Percentiles rank a stretch among this genome's conserved stretches.
phyloP scores from a whole-genome alignment of 2,797 vertebrate genomes.

The Salarias fasciatus region DNA sequence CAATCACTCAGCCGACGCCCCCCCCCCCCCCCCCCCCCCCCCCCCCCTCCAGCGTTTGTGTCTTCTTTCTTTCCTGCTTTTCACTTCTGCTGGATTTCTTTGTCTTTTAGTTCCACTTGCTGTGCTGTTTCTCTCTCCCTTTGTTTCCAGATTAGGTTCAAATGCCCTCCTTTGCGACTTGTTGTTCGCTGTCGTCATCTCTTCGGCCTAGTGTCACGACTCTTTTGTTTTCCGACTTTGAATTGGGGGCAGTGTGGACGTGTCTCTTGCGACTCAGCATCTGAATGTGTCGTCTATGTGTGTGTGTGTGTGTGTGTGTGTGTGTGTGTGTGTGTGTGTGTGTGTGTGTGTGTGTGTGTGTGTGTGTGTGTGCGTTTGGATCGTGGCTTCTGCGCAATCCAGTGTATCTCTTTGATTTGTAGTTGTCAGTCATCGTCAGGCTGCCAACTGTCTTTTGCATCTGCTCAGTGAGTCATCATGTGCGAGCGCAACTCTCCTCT shows the following conservation, averaged over 20 bases:
- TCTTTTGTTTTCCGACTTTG: constrained; percentile 43
- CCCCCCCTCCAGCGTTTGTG: background rate
- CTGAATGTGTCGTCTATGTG: constrained; percentile 17
- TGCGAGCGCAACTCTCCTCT: constrained; percentile 12
- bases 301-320: constrained; percentile 36
- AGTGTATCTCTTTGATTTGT: constrained; percentile 35
- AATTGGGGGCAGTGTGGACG: constrained; percentile 36
- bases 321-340: constrained; percentile 15
- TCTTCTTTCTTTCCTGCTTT: constrained; percentile 4
- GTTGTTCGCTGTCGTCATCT: constrained; percentile 33
- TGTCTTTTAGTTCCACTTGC: constrained; percentile 29
- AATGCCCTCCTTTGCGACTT: constrained; percentile 29
- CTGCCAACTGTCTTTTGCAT: constrained; percentile 19
- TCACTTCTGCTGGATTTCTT: background rate
- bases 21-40: constrained; percentile 11
- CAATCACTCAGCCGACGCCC: constrained; percentile 51
- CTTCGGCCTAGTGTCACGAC: constrained; percentile 7
- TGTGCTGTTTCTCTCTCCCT: constrained; percentile 13
- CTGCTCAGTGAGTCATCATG: constrained; percentile 23
- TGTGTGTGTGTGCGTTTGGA: constrained; percentile 6
- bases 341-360: constrained; percentile 18
- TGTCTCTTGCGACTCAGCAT: constrained; percentile 23
- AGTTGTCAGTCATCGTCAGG: constrained; percentile 46
- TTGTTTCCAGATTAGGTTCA: constrained; percentile 44
- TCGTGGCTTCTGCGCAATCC: constrained; percentile 17